phyloP scores from a whole-genome alignment of 2,113 vertebrate species.

The Andinoacara biseriatus region DNA sequence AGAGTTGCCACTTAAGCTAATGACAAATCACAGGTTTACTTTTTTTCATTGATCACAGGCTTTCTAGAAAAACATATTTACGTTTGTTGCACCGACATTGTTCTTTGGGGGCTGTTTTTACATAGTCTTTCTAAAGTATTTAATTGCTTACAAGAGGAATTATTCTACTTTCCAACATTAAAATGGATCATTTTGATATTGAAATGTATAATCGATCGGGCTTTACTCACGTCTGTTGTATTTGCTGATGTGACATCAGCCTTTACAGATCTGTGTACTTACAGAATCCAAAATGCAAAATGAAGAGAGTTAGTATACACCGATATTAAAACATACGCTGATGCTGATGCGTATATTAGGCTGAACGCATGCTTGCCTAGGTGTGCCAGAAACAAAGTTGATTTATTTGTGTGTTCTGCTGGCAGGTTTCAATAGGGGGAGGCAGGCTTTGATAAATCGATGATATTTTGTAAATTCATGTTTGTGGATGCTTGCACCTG shows the following conservation, averaged over 20 bases:
- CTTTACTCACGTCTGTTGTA: background rate
- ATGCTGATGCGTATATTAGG: background rate
- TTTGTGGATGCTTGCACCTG: constrained; percentile 59
- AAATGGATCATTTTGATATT: background rate
- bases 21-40: background rate
- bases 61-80: background rate
- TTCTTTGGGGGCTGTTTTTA: too few species aligned
- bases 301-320: background rate
- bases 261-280: constrained; percentile 21
- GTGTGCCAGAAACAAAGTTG: constrained; percentile 7
- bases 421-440: constrained; percentile 29
- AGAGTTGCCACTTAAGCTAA: background rate
- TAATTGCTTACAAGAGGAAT: background rate
- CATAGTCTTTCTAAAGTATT: background rate
- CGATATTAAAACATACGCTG: constrained; percentile 8
- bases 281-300: constrained; percentile 12
- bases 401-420: constrained; percentile 29
- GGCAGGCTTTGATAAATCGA: constrained; percentile 23
- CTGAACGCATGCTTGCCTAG: background rate
- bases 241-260: constrained; percentile 26
- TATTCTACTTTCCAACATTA: background rate
- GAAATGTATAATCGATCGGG: background rate
- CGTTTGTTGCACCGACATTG: too few species aligned
- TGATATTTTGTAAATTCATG: constrained; percentile 47
- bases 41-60: background rate